Evolutionary conservation across 2,113 vertebrate species (phyloP), one percentile per base, ranked within the genome.

Genomic region (Hemicordylus capensis): DNA sequence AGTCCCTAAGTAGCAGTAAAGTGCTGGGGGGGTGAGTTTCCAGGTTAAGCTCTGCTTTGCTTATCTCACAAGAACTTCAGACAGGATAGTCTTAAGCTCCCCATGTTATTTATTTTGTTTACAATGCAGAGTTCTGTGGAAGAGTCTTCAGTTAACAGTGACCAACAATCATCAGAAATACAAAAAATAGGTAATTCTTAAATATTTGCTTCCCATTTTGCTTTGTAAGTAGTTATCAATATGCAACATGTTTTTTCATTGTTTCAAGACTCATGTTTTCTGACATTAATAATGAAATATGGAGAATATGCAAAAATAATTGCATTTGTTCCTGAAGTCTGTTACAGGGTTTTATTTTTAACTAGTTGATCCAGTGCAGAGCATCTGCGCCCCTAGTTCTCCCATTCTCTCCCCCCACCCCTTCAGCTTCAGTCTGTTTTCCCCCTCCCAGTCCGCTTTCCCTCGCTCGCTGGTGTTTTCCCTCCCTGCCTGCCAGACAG

Each of bases 161-260:
- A 96, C 83, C 88, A 95, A n/a, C 91, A 92, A 78, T 91, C 90
- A 74, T 39, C 94, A 81, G 94, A 92, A 92, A 95, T 98, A 91
- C 94, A 97, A 86, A 97, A 97, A 97, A 96, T 98, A 90, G 98
- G 98, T 99, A 97, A 95, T 44, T 91, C 61, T 79, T 91, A 54
- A 89, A 75, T 39, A 58, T 14, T 42, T 63, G 20, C 70, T 48
- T 64, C 61, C 86, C 3, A 56, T 87, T 69, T 37, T 4, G 2
- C 24, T 39, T 1, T 70, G 83, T 89, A 42, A 17, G 10, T 17
- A 9, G 12, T 76, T 87, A 7, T 4, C 86, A 15, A n/a, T 54
- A n/a, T 34, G 46, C 4, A 6, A 26, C 4, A 1, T 87, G 84
- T 88, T 67, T 22, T 67, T 88, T 77, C 11, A 51, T 37, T 64